Evolutionary conservation across 2,113 vertebrate genomes (phyloP), one percentile per base, ranked within the genome.

Genomic region (Lampris megalopsis): DNA sequence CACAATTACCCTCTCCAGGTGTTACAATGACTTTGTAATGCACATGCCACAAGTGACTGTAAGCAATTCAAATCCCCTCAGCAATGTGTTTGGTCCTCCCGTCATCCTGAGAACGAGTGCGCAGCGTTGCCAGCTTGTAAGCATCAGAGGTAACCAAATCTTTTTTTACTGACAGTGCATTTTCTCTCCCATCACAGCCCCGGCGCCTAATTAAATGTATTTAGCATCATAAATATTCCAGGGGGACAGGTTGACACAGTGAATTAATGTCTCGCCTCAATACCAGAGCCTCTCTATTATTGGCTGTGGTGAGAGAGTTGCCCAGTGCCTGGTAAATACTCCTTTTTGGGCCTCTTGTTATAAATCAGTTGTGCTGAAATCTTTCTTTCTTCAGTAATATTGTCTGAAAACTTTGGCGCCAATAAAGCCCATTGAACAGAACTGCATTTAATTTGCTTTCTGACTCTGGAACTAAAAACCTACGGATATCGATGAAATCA

Each of bases 201-300:
- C 77, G 66, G 82, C 82, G 80, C 71, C 91, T 94, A 94, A 94
- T 94, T 95, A 95, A 94, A 94, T 92, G 88, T 93, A 93, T 94
- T 94, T 94, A 94, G 92, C 91, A 93, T 93, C 89, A 93, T 95
- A 95, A 93, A 94, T 94, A 94, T 92, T 94, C 91, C 87, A 87
- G 80, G 78, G 91, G 93, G 94, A 94, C 93, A 94, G 84, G 91
- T 90, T 93, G 94, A 94, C 94, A 93, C 86, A 80, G 71, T 92
- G 90, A 93, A 94, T 94, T 94, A 94, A 94, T 93, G 92, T 93
- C 91, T 92, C 40, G 84, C 90, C 90, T 93, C 93, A 90, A 92
- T 90, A 91, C 88, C 78, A 85, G 84, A 92, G 91, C 79, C 86
- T 92, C 91, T 93, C 88, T 81, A 90, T 90, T 86, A 84, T 82